Evolutionary conservation across 2,113 vertebrate genomes (phyloP), one percentile per base, ranked within the genome.

Genomic region (Apistogramma diplotaenia): DNA sequence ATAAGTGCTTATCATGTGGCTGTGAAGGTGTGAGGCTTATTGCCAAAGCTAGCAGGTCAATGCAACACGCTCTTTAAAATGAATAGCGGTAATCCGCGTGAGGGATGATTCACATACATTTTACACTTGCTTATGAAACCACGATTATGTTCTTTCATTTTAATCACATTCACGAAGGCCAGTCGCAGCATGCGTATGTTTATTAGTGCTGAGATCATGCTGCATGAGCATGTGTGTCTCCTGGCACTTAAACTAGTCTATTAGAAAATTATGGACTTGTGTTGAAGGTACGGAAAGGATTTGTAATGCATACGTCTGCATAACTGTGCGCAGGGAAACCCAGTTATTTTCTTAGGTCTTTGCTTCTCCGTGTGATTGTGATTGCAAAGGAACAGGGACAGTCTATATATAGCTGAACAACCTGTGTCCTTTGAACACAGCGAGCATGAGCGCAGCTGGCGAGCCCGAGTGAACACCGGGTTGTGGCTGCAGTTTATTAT

Each of bases 61-160:
- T 55, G 72, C 88, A 72, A 81, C 84, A 82, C 35, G 16, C 19
- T 8, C 56, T 73, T 76, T 73, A 53, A 80, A 83, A 81, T 81
- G 0, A 84, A 71, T n/a, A 29, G 43, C 31, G 65, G 51, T 51
- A 70, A 61, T 58, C 25, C 35, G 27, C 23, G 12, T 10, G 3
- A 72, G 31, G 37, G 60, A 23, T 46, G 27, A 56, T 74, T 27
- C n/a, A 19, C 8, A 13, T 77, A 19, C 27, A 6, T 46, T 40
- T 5, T 7, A n/a, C 37, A 4, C 53, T 19, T 16, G 15, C n/a
- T 59, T 29, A 4, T 59, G 40, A 16, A 46, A 78, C 49, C n/a
- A 10, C 21, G 51, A 43, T 53, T 12, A 10, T 35, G n/a, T 27
- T 70, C 62, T 46, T 70, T 49, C 62, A 23, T 60, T 70, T 53